These are phyloP conservation scores for Triplophysa rosa DNA, from an alignment of 2,113 vertebrate species.

Conservation along the genomic window DNA sequence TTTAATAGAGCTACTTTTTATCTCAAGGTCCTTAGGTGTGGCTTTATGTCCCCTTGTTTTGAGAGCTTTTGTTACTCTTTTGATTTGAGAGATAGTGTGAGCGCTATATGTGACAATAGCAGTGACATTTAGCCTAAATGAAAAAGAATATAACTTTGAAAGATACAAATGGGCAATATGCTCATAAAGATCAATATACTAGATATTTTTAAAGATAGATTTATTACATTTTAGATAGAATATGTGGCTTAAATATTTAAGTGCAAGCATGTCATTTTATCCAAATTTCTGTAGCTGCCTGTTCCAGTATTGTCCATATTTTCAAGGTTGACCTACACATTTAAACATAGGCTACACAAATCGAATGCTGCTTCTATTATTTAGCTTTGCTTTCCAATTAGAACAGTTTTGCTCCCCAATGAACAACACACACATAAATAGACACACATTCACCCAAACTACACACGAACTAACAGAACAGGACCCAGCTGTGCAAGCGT, in stretches of 20 bases:
- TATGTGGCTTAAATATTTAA: too few species aligned
- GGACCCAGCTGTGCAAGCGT: constrained; percentile 27
- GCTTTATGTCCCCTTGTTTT: not conserved
- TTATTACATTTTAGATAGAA: too few species aligned
- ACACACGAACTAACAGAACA: not conserved
- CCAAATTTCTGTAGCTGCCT: not conserved
- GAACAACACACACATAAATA: not conserved
- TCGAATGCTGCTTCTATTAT: not conserved
- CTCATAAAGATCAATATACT: not conserved
- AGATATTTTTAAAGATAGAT: not conserved
- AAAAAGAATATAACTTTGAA: not conserved
- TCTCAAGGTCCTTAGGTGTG: constrained; percentile 25
- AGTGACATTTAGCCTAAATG: not conserved
- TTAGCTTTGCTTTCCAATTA: too few species aligned
- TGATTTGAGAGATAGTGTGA: not conserved
- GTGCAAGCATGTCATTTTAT: not conserved
- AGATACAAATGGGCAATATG: not conserved
- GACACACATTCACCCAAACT: not conserved
- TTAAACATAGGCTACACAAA: not conserved
- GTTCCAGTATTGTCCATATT: not conserved
- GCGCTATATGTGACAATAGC: not conserved
- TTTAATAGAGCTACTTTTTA: constrained; percentile 37
- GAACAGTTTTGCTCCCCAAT: too few species aligned
- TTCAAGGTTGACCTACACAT: not conserved
- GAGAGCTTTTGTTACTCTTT: not conserved